Evolutionary conservation across 2,113 vertebrate species (phyloP).

Genomic region (Protobothrops mucrosquamatus): DNA sequence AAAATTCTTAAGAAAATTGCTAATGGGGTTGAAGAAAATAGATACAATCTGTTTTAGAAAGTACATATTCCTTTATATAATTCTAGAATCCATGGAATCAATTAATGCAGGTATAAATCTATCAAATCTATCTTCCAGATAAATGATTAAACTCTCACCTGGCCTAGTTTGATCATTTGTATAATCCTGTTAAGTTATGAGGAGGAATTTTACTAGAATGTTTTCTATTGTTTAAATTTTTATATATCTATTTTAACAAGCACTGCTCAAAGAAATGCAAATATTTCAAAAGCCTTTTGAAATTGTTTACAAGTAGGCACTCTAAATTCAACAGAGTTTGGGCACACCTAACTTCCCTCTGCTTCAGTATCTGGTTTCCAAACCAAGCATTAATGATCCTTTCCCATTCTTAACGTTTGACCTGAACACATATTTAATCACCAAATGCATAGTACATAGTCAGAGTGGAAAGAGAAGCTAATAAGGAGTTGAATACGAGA

Average conservation of each 20-base stretch:
- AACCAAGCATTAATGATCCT: background rate
- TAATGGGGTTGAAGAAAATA: background rate
- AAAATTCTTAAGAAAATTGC: background rate
- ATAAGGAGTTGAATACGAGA: slow-evolving; percentile 25
- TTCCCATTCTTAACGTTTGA: slow-evolving; percentile 12
- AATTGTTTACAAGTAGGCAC: background rate
- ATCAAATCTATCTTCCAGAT: background rate
- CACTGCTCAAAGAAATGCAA: background rate
- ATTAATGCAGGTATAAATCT: background rate
- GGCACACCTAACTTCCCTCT: background rate
- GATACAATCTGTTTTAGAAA: background rate
- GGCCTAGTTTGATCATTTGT: background rate
- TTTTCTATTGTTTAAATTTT: background rate
- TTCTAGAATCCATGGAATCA: background rate
- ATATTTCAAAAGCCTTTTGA: background rate
- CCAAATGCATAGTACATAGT: slow-evolving; percentile 24
- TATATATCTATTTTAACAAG: background rate
- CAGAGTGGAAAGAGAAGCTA: slow-evolving; percentile 23
- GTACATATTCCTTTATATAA: background rate
- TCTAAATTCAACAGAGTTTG: background rate
- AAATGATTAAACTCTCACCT: background rate
- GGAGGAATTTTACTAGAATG: background rate
- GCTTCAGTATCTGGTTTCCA: background rate
- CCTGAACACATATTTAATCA: slow-evolving; percentile 36
- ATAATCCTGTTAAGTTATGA: background rate